phyloP scores from a whole-genome alignment of 2,113 vertebrate genomes.

The Amphilophus citrinellus region DNA sequence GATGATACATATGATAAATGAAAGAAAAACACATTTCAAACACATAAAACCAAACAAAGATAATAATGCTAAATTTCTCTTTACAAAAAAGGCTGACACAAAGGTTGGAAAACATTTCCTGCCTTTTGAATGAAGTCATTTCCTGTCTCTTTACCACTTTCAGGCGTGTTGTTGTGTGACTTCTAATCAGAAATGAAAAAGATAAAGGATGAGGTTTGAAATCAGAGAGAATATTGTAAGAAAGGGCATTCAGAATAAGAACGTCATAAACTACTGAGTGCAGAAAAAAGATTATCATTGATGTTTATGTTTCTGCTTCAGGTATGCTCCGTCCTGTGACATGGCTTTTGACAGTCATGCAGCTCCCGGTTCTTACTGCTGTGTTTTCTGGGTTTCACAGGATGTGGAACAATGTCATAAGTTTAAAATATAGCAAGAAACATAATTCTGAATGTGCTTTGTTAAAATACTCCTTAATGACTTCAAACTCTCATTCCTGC shows the following conservation, averaged over 20 bases:
- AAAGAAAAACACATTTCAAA: background rate
- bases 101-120: background rate
- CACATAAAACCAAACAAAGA: background rate
- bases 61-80: background rate
- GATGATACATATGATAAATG: background rate
- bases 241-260: background rate
- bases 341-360: too few relatives aligned
- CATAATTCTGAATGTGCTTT: background rate
- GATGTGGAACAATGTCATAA: background rate
- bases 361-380: background rate
- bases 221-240: background rate
- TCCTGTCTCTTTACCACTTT: background rate
- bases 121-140: background rate
- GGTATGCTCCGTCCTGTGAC: too few relatives aligned
- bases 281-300: background rate
- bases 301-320: background rate
- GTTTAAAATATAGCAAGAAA: background rate
- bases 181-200: background rate
- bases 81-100: background rate
- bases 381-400: background rate
- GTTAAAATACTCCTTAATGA: background rate
- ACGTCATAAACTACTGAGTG: background rate
- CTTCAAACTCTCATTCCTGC: background rate
- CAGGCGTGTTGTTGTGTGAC: background rate
- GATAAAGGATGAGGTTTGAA: background rate